A percentile compares a stretch with the other conserved stretches of the same genome.
Evolutionary conservation across 2,113 vertebrate genomes (phyloP).

Genomic region (Bubo blakistoni): DNA sequence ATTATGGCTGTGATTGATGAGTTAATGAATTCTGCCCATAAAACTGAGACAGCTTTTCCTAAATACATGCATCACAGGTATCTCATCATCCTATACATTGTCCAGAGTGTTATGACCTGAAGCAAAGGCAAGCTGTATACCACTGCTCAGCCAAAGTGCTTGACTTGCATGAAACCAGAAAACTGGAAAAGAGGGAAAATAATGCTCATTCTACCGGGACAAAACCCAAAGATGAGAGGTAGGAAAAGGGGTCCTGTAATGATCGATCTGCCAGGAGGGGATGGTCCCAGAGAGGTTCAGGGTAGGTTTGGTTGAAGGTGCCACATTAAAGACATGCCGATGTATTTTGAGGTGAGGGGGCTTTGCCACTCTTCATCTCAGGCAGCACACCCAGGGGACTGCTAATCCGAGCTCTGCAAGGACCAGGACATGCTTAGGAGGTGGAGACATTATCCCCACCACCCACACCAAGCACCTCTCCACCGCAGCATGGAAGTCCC

Average conservation of each 20-base stretch:
- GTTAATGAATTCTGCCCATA: neutral
- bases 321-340: neutral
- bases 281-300: neutral
- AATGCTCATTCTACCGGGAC: neutral
- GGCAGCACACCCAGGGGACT: fast-evolving
- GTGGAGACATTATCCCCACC: neutral
- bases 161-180: neutral
- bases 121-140: neutral
- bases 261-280: neutral
- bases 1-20: neutral
- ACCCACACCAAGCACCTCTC: neutral
- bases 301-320: neutral
- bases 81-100: neutral
- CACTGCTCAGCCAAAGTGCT: neutral
- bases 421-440: neutral
- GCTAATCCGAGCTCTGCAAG: neutral
- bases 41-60: neutral
- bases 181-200: neutral
- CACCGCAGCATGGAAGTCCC: neutral
- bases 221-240: neutral
- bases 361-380: neutral
- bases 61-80: neutral
- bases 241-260: neutral
- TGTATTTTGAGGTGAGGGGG: neutral
- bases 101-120: neutral